Evolutionary conservation across 2,888 invertebrate species (phyloP).

Genomic region (Tenthredo notha): DNA sequence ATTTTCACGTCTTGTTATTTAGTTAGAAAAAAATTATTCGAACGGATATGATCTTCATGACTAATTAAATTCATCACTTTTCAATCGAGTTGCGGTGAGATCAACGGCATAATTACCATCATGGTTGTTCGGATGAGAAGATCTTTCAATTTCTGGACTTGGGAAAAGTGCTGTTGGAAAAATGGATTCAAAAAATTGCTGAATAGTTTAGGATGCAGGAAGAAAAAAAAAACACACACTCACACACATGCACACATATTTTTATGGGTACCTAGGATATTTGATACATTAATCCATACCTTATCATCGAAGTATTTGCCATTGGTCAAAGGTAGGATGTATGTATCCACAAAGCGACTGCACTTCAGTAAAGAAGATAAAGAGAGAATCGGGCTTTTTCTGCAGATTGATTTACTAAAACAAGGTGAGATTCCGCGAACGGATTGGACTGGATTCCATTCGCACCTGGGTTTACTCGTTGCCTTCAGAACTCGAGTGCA

Average conservation of each 20-base stretch:
- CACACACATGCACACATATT: no score
- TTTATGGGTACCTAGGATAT: no score
- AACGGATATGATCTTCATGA: no score
- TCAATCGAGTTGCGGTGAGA: no score
- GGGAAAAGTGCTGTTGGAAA: neutral
- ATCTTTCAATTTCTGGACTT: neutral
- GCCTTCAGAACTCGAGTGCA: neutral
- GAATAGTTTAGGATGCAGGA: neutral
- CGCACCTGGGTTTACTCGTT: constrained; percentile 40
- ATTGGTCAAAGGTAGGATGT: neutral
- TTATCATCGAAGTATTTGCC: neutral
- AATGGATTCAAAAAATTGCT: neutral
- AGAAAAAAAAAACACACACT: neutral
- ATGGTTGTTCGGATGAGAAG: no score
- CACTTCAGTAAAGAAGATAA: neutral
- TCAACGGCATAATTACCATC: no score
- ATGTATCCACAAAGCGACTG: neutral
- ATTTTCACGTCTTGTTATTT: neutral
- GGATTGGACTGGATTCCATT: constrained; percentile 71
- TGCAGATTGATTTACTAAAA: constrained; percentile 69
- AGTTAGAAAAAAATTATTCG: neutral
- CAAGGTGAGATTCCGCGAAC: constrained; percentile 76
- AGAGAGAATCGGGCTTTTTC: constrained; percentile 24
- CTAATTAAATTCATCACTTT: no score
- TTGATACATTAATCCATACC: neutral